Conservation (phyloP, 2,113 vertebrate species). For the Colistium nudipinnis region DNA sequence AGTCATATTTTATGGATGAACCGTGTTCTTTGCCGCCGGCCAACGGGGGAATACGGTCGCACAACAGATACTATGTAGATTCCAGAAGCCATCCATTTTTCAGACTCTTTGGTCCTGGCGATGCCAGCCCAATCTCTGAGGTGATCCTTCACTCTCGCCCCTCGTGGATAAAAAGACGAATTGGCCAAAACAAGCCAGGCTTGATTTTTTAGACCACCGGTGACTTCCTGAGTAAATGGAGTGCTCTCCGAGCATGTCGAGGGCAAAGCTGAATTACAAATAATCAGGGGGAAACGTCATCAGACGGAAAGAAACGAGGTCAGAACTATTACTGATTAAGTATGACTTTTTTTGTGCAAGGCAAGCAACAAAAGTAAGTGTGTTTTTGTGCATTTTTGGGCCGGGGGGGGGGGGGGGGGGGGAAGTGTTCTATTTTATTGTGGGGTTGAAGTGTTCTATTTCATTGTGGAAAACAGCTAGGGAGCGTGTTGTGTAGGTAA, state of each 20-base stretch:
- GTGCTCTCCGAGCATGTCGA: conserved; percentile 35
- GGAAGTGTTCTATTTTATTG: no score
- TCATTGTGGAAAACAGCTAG: conserved; percentile 45
- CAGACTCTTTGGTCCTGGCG: conserved; percentile 48
- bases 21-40: conserved; percentile 8
- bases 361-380: conserved; percentile 59
- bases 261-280: conserved; percentile 69
- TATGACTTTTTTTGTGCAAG: conserved; percentile 61
- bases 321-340: conserved; percentile 64
- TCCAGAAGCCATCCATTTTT: conserved; percentile 66
- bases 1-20: conserved; percentile 71
- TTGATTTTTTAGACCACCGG: conserved; percentile 61
- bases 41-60: conserved; percentile 46
- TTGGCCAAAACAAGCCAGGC: conserved; percentile 45
- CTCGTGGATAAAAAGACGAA: conserved; percentile 62
- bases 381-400: background rate
- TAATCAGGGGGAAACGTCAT: conserved; percentile 64
- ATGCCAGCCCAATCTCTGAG: conserved; percentile 43
- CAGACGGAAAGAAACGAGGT: conserved; percentile 64
- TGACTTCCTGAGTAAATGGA: conserved; percentile 56
- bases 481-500: conserved; percentile 55
- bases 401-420: no score
- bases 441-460: conserved; percentile 19
- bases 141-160: conserved; percentile 57
- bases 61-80: conserved; percentile 68